Evolutionary conservation across 2,113 vertebrate species (phyloP), one percentile per base, ranked within the genome.

Genomic region (Microtus pennsylvanicus): DNA sequence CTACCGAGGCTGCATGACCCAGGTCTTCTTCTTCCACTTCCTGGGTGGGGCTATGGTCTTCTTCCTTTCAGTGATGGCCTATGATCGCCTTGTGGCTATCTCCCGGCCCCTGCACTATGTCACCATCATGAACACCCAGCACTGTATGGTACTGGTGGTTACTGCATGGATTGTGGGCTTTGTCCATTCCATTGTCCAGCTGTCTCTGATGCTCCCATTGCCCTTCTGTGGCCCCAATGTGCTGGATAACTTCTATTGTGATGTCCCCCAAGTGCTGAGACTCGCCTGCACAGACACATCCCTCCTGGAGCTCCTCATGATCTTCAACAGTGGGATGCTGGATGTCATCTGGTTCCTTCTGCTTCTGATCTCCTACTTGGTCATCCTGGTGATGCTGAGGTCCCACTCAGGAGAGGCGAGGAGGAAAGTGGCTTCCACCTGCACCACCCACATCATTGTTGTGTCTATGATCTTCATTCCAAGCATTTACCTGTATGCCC

Each of bases 171-270:
- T 30, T 1, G 96, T 24, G 0, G 91, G 93, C 55, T 97, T 97
- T 74, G 10, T 58, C 12, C 94, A 97, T 45, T 92, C 94, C 75
- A 95, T 97, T 45, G 38, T 86, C 65, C 96, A 96, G 10, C 61
- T 96, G 58, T 55, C 13, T 55, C 35, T 97, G 33, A 81, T 97
- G 92, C 93, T 97, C 7, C 95, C 93, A 3, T 0, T 97, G 76
- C 96, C 96, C 21, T 97, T 96, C 0, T 97, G 98, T 95, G 98
- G 98, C 8, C 97, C 98, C 88, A 98, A 98, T 1, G 2, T 94
- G 47, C 45, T 98, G 55, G 96, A 98, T 77, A 98, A 97, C 82
- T 98, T 98, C 90, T 98, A 96, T 76, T 98, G 97, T 80, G 96
- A 98, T 5, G 17, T 98, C 1, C 96, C 96, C 2, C 98, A 98